A percentile compares a stretch with the other conserved stretches of the same genome.
These are phyloP conservation scores for Thalassoma bifasciatum DNA, from an alignment of 2,113 vertebrate genomes.

Conservation along the genomic window DNA sequence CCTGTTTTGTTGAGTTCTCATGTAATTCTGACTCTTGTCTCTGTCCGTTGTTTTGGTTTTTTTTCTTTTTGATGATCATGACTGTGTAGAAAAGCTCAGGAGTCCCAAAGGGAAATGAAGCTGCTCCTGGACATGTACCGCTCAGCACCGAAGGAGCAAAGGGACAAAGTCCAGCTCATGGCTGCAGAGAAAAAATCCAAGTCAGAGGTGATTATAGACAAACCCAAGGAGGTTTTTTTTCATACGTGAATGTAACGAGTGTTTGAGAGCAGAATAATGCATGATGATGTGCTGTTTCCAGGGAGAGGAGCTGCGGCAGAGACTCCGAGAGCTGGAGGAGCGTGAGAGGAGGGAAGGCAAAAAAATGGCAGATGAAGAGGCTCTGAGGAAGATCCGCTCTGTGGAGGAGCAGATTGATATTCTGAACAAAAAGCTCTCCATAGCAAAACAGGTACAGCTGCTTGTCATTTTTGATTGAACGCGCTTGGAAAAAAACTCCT, in stretches of 20 bases:
- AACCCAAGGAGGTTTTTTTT: no score
- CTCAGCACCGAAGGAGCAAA: conserved; percentile 96
- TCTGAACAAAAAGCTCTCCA: conserved; percentile 95
- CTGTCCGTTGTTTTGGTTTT: not conserved
- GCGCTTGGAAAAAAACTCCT: not conserved
- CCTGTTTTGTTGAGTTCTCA: not conserved
- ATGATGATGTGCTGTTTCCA: conserved; percentile 59
- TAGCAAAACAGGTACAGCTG: conserved; percentile 91
- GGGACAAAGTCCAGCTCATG: conserved; percentile 98
- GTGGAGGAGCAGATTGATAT: conserved; percentile 97
- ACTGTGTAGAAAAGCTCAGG: conserved; percentile 91
- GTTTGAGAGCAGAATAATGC: not conserved
- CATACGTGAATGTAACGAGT: not conserved
- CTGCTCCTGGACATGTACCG: conserved; percentile 97
- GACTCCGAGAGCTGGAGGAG: conserved; percentile 93
- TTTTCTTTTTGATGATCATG: not conserved
- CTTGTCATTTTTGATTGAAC: not conserved
- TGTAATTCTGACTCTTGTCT: no score
- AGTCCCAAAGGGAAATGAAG: conserved; percentile 98
- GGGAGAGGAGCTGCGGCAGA: conserved; percentile 93
- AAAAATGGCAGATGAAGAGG: conserved; percentile 98
- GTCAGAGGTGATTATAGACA: conserved; percentile 86
- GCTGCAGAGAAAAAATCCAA: conserved; percentile 97
- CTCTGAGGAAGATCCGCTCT: conserved; percentile 92
- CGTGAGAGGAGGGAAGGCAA: conserved; percentile 96